These are phyloP conservation scores for Drosophila austrosaltans DNA, from an alignment of 2,888 invertebrate species.

Conservation along the genomic window DNA sequence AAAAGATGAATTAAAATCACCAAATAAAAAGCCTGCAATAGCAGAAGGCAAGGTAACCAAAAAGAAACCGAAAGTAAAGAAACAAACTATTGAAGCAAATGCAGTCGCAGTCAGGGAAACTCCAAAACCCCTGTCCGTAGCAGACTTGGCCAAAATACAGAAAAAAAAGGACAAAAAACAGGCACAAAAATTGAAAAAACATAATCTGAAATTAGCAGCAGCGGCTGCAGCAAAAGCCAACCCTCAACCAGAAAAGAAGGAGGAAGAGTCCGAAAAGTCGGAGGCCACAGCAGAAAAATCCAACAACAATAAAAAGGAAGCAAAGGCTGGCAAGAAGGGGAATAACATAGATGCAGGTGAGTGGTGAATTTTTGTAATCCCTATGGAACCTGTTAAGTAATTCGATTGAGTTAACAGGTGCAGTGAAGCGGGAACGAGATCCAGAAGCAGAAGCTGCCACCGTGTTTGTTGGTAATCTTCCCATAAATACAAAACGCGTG, in stretches of 20 bases:
- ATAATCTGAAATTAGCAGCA: constrained; percentile 44
- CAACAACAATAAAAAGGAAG: constrained; percentile 29
- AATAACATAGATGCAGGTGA: constrained; percentile 52
- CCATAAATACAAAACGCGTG: constrained; percentile 80
- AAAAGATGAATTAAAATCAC: constrained; percentile 45
- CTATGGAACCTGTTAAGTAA: neutral
- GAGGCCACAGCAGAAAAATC: neutral
- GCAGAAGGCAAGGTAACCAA: constrained; percentile 45
- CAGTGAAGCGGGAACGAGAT: constrained; percentile 47
- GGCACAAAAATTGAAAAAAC: constrained; percentile 68
- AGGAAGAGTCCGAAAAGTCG: neutral
- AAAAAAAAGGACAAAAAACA: constrained; percentile 76
- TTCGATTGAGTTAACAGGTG: constrained; percentile 31
- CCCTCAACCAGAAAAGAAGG: neutral
- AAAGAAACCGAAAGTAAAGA: constrained; percentile 46
- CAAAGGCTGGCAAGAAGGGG: constrained; percentile 37
- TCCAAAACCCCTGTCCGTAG: constrained; percentile 34
- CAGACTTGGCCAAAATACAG: constrained; percentile 64
- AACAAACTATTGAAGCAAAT: constrained; percentile 14
- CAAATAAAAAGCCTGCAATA: constrained; percentile 37
- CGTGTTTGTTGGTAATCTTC: constrained; percentile 82
- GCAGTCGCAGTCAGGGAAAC: constrained; percentile 31
- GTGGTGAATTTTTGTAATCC: too few species aligned
- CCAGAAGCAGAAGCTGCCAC: constrained; percentile 72
- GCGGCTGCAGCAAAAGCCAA: neutral